A percentile compares a stretch with the other conserved stretches of the same genome.
These are phyloP conservation scores for Rhabditophanes sp. DNA, from an alignment of 2,888 invertebrate species.

Conservation along the genomic window DNA sequence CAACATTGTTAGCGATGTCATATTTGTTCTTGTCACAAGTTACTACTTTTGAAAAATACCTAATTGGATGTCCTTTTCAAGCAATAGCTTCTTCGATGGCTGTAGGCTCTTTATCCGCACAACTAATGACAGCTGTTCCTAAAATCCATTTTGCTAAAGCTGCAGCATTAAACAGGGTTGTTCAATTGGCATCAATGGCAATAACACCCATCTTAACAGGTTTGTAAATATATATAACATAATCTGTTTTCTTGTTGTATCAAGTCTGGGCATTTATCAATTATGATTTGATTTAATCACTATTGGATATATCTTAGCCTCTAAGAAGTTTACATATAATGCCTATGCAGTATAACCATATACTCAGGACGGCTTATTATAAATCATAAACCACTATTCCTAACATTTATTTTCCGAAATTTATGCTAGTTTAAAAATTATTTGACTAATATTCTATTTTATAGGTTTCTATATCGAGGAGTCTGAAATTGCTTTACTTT, in stretches of 20 bases:
- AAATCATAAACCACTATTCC: too few relatives aligned
- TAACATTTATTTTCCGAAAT: too few relatives aligned
- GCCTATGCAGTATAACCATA: too few relatives aligned
- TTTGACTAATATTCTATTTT: too few relatives aligned
- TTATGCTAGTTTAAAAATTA: too few relatives aligned
- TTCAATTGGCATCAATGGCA: constrained; percentile 19
- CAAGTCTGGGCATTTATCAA: too few relatives aligned
- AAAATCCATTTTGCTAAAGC: constrained; percentile 26
- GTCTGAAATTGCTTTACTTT: constrained; percentile 17
- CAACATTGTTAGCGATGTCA: constrained; percentile 14
- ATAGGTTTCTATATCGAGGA: constrained; percentile 17
- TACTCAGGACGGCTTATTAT: too few relatives aligned
- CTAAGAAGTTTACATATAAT: too few relatives aligned
- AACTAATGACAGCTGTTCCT: constrained; percentile 24
- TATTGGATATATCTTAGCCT: too few relatives aligned
- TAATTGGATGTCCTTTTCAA: constrained; percentile 30
- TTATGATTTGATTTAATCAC: too few relatives aligned
- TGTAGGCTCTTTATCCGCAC: constrained; percentile 28
- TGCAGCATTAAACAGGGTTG: constrained; percentile 28
- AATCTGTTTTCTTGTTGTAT: too few relatives aligned
- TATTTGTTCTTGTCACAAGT: constrained; percentile 21
- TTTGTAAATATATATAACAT: too few relatives aligned
- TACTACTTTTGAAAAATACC: constrained; percentile 12
- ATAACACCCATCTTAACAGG: constrained; percentile 27
- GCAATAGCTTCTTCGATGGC: constrained; percentile 27